phyloP scores from a whole-genome alignment of 2,888 invertebrate species.

The Cheiracanthium punctorium region DNA sequence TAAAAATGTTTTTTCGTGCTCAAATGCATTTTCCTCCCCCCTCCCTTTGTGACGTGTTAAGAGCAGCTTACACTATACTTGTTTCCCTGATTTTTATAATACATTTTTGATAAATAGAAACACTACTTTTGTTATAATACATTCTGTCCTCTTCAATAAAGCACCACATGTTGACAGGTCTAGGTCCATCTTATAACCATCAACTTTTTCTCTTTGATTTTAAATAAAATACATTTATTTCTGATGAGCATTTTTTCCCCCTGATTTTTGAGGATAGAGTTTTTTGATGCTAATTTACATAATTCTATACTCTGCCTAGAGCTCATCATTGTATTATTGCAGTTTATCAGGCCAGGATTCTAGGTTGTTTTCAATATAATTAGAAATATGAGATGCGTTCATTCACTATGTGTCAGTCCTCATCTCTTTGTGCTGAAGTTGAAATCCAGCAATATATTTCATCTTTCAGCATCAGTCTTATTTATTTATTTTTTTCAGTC shows the following conservation, averaged over 20 bases:
- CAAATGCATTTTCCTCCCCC: constrained; percentile 3
- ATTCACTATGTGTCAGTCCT: neutral
- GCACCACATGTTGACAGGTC: constrained; percentile 2
- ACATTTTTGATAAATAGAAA: neutral
- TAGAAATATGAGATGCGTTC: neutral
- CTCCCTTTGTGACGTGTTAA: neutral
- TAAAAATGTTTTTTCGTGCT: neutral
- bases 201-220: neutral
- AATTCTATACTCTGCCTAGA: constrained; percentile 21
- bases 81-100: neutral
- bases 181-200: neutral
- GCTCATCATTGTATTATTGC: constrained; percentile 20
- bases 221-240: constrained; percentile 20
- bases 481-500: too few species aligned
- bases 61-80: neutral
- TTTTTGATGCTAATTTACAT: constrained; percentile 3
- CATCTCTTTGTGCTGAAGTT: constrained; percentile 4
- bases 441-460: neutral
- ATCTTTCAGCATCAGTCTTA: neutral
- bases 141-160: neutral
- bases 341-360: constrained; percentile 6
- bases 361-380: neutral
- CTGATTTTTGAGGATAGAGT: neutral
- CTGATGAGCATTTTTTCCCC: constrained; percentile 14
- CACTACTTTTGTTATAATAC: neutral